These are phyloP conservation scores for Mellilla xanthometata DNA, from an alignment of 2,888 invertebrate species.

Conservation along the genomic window DNA sequence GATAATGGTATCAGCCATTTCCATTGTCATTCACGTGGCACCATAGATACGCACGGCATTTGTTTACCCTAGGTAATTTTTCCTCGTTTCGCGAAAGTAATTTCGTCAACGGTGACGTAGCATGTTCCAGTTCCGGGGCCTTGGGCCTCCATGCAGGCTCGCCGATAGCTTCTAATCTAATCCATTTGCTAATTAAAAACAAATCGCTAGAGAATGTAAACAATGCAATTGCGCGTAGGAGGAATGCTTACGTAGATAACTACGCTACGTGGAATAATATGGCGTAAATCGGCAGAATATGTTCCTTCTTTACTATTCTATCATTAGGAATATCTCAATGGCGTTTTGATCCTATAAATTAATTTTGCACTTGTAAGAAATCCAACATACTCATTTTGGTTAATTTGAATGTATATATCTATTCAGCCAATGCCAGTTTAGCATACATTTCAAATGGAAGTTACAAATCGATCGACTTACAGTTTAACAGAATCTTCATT, in stretches of 20 bases:
- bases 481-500: constrained; percentile 51
- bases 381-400: no score
- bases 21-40: constrained; percentile 45
- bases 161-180: constrained; percentile 6
- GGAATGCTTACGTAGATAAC: constrained; percentile 16
- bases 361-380: not conserved
- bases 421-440: not conserved
- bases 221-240: constrained; percentile 21
- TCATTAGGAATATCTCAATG: constrained; percentile 16
- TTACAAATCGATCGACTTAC: constrained; percentile 48
- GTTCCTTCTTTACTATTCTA: constrained; percentile 17
- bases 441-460: constrained; percentile 28
- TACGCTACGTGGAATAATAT: constrained; percentile 5
- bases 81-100: constrained; percentile 31
- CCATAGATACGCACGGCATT: constrained; percentile 23
- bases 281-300: constrained; percentile 17
- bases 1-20: constrained; percentile 63
- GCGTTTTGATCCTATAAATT: constrained; percentile 15
- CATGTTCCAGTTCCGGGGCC: constrained; percentile 7
- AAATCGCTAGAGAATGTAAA: constrained; percentile 22
- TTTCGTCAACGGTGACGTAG: constrained; percentile 25
- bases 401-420: not conserved
- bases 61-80: constrained; percentile 36
- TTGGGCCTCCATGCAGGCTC: constrained; percentile 5
- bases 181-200: constrained; percentile 19